Evolutionary conservation across 2,888 invertebrate species (phyloP).

Genomic region (Sphecodes monilicornis): DNA sequence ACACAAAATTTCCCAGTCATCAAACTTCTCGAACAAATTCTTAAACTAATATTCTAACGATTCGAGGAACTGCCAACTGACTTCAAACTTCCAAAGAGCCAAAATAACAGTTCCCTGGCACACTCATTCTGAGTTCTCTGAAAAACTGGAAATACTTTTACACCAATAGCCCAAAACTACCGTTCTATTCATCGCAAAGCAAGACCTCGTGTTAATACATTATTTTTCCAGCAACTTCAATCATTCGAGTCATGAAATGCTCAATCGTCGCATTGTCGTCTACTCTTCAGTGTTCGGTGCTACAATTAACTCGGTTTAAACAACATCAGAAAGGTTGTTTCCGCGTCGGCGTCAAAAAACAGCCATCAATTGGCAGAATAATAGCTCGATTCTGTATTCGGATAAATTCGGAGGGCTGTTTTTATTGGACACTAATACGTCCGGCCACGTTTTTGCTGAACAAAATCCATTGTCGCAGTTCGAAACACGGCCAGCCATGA

Average conservation of each 20-base stretch:
- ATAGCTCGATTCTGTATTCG: conserved; percentile 24
- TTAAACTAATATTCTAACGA: too few relatives aligned
- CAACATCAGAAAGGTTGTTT: not conserved
- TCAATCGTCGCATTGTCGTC: not conserved
- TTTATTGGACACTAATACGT: conserved; percentile 52
- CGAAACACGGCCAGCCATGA: conserved; percentile 30
- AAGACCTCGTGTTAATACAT: not conserved
- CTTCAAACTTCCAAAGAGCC: too few relatives aligned
- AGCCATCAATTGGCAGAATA: conserved; percentile 22
- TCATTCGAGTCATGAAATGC: not conserved
- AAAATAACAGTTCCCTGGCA: not conserved
- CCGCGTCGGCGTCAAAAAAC: conserved; percentile 11
- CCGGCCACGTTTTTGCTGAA: conserved; percentile 31
- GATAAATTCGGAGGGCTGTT: conserved; percentile 37
- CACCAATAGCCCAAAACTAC: not conserved
- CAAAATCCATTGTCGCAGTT: conserved; percentile 41
- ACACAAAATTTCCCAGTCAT: too few relatives aligned
- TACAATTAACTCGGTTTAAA: not conserved
- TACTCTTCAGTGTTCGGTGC: not conserved
- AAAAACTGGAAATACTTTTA: not conserved
- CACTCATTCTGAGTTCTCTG: not conserved
- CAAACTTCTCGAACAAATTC: too few relatives aligned
- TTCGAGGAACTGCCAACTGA: too few relatives aligned
- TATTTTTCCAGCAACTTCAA: not conserved
- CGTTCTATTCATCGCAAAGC: not conserved